These are phyloP conservation scores for Pantherophis alleghaniensis DNA, from an alignment of 2,797 vertebrate species.

Conservation along the genomic window DNA sequence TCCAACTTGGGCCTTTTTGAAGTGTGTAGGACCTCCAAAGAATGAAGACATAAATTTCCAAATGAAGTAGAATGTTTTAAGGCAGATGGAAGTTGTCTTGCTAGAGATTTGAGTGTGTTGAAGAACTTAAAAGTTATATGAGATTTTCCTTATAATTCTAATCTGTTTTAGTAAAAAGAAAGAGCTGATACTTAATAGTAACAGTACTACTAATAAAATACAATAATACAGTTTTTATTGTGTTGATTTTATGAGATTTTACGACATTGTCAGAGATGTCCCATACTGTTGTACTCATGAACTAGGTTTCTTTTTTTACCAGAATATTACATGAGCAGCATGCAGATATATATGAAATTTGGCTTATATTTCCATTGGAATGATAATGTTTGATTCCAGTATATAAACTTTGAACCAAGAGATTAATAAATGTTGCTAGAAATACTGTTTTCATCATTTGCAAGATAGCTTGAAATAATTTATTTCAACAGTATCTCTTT, in stretches of 20 bases:
- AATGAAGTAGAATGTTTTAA: not conserved
- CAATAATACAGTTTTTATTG: not conserved
- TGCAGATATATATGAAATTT: not conserved
- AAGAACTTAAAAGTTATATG: not conserved
- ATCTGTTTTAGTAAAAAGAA: not conserved
- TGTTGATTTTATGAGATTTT: not conserved
- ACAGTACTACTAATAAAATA: not conserved
- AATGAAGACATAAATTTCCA: not conserved
- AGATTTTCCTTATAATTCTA: not conserved
- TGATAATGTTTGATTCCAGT: not conserved
- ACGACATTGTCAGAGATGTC: not conserved
- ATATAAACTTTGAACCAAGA: not conserved
- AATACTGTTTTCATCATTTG: slow-evolving; percentile 22
- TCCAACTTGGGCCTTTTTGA: not conserved
- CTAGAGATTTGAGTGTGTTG: not conserved
- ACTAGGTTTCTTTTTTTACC: not conserved
- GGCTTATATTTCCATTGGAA: not conserved
- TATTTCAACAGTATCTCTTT: slow-evolving; percentile 48
- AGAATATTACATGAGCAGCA: not conserved
- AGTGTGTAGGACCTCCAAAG: not conserved
- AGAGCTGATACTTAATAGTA: not conserved
- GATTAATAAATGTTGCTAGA: not conserved
- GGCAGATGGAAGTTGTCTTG: not conserved
- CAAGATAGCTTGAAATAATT: slow-evolving; percentile 26
- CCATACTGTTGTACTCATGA: not conserved